Base-by-base conservation (phyloP, 2,113 vertebrate species). In the Bombycilla garrulus region DNA sequence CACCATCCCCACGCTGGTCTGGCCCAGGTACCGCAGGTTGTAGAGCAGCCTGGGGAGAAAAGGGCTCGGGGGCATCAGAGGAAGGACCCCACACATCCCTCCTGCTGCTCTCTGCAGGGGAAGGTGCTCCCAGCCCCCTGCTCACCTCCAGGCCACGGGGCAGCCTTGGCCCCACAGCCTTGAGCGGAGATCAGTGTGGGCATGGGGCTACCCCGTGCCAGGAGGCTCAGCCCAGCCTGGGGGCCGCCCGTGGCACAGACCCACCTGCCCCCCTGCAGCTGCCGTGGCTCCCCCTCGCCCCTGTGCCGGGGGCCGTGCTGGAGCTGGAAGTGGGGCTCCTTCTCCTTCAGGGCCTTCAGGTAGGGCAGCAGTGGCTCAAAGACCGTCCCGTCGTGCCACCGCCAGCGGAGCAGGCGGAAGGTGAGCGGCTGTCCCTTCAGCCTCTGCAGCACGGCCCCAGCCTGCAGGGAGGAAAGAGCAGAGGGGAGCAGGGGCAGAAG, bases 301-400 rank as follows among this genome's bases (percentile, higher is more conserved):
- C 58, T 24, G 12, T 26, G 47, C 17, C 44, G 79, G 78, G 88
- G 89, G 29, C 91, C 26, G 7, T 3, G 77, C 78, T 95, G 96
- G 4, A 98, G 96, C 90, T 98, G 97, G 70, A 98, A 97, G 0
- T 25, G 44, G 20, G 98, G 98, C 79, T 98, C 98, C 93, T 98
- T 98, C 58, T 92, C 95, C 96, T 96, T 97, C 77, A 98, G 96
- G 19, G 91, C 91, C 73, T 95, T 96, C 77, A 99, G 96, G 64
- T 97, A 97, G 58, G 98, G 98, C 88, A 98, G 66, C 47, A 98
- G 93, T 1, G 98, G 98, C 50, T 96, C 95, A 35, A 98, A 98
- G 48, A 97, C 36, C 0, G 86, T 78, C 8, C 98, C 97, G 1
- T 98, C 91, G 4, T 95, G 94, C 81, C 96, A 96, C 45, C 84